Evolutionary conservation across 2,797 vertebrate genomes (phyloP).

Genomic region (Ptychadena robeensis): DNA sequence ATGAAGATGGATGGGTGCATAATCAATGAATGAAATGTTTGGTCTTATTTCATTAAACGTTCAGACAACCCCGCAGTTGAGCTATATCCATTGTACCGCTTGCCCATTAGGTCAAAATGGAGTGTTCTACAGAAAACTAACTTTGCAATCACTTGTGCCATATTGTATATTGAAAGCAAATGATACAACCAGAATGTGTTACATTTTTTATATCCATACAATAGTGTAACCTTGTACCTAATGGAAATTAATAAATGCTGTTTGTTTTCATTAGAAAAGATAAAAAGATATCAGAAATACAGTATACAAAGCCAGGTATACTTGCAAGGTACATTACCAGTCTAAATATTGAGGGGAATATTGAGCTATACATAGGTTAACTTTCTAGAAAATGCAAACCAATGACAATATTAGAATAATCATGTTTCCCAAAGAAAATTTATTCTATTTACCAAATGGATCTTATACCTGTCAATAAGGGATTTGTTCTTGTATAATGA

Average conservation of each 20-base stretch:
- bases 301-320: no score
- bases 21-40: constrained; percentile 10
- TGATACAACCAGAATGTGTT: no score
- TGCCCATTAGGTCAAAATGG: neutral
- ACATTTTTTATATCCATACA: neutral
- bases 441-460: no score
- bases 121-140: neutral
- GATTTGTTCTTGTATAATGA: no score
- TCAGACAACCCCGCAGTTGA: neutral
- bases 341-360: neutral
- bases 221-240: neutral
- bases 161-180: neutral
- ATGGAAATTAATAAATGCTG: neutral
- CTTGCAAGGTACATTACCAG: no score
- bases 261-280: neutral
- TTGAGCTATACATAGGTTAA: neutral
- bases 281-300: no score
- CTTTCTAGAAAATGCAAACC: neutral
- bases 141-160: neutral
- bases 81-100: neutral
- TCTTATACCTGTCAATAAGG: neutral
- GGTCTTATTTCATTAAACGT: neutral
- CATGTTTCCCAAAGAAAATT: no score
- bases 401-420: neutral
- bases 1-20: neutral